Base-by-base conservation (phyloP, 1,140 invertebrate species). In the Neomicropteryx cornuta region DNA sequence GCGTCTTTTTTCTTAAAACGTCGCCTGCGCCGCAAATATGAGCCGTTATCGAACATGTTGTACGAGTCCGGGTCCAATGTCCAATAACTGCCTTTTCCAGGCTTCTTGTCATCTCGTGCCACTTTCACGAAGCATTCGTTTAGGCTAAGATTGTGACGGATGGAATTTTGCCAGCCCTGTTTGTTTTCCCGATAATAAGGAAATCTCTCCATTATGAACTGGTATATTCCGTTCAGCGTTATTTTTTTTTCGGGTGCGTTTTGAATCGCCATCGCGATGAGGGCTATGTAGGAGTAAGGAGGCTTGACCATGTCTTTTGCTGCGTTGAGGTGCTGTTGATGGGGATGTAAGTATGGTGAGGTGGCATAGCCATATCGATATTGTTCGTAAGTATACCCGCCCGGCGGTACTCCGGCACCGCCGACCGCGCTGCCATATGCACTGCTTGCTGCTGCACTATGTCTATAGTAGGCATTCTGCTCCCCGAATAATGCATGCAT, bases 111-210 rank as follows among this genome's bases (percentile, higher is more conserved):
- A 52, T 92, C 75, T 39, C 84, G 53, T 21, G 87, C 77, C 34
- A 96, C 85, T 68, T 98, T 99, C 1, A 99, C 83, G 63, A 99
- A 99, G 60, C 96, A 99, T 63, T 99, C 96, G 69, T 99, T 99
- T 11, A 99, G 71, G 43, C 87, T 93, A 3, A 99, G 68, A 66
- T 99, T 99, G 61, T 99, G 93, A 24, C 93, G 72, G 39, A 96
- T 96, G 2, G 86, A 91, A 56, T 96, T 96, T 61, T 96, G 91
- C 88, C 88, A 92, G 35, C 87, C 72, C 60, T 96, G 91, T 56
- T 93, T 94, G 61, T 91, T 97, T 57, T 97, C 90, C n/a, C 94
- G 70, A 60, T 97, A 98, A 55, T 96, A 98, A 0, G 93, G 92
- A 57, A 97, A 99, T 3, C 87, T 72, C 46, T 97, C 92, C 84